These are phyloP conservation scores for Poeciliopsis occidentalis DNA, from an alignment of 2,113 vertebrate species.

Conservation along the genomic window DNA sequence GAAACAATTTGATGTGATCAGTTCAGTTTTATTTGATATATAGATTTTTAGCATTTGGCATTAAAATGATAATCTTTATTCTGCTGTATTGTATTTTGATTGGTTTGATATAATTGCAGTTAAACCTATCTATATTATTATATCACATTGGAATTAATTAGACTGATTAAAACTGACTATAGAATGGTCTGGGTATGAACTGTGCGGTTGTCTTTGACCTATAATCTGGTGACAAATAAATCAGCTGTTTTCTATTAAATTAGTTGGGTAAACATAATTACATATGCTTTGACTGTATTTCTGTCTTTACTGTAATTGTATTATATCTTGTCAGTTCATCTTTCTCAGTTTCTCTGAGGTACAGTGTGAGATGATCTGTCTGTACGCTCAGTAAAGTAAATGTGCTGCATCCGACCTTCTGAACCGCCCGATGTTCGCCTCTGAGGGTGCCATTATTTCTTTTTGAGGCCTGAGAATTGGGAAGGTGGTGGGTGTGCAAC, in stretches of 20 bases:
- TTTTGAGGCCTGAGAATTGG: constrained; percentile 6
- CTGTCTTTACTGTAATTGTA: not conserved
- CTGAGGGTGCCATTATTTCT: constrained; percentile 24
- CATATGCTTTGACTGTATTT: not conserved
- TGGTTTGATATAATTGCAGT: too few relatives aligned
- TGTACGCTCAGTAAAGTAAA: not conserved
- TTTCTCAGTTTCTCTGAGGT: constrained; percentile 12
- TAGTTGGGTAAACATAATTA: not conserved
- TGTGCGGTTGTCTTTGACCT: too few relatives aligned
- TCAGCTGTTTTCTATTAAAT: not conserved
- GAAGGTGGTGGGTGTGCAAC: constrained; percentile 21
- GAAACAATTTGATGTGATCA: too few relatives aligned
- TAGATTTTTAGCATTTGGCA: too few relatives aligned
- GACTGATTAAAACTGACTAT: too few relatives aligned
- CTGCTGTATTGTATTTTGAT: too few relatives aligned
- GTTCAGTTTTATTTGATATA: too few relatives aligned
- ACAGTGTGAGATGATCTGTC: not conserved
- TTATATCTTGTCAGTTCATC: not conserved
- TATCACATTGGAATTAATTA: too few relatives aligned
- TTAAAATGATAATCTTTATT: too few relatives aligned
- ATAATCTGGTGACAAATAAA: too few relatives aligned
- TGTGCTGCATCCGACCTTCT: not conserved
- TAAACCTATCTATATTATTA: too few relatives aligned
- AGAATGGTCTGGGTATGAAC: too few relatives aligned
- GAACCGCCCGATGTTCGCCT: not conserved